phyloP scores from a whole-genome alignment of 2,797 vertebrate genomes.

The Apodemus agrarius region DNA sequence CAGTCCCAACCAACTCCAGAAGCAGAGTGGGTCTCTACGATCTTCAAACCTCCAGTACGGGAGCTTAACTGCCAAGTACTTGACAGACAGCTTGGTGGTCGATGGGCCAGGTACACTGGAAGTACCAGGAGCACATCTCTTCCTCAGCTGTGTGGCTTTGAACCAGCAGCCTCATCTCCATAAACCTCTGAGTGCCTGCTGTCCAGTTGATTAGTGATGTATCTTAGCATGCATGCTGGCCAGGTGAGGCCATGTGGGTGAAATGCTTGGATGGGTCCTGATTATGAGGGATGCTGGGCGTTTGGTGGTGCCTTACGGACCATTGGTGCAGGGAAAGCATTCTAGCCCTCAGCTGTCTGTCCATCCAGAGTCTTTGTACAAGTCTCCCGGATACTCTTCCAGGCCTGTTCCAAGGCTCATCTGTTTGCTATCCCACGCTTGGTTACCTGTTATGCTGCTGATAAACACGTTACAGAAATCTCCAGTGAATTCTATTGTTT shows the following conservation, averaged over 20 bases:
- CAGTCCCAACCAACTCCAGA: neutral
- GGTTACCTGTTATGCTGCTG: neutral
- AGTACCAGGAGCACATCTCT: neutral
- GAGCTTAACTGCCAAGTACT: neutral
- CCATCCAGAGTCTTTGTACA: neutral
- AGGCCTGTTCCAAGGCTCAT: neutral
- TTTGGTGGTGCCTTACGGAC: neutral
- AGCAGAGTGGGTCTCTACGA: neutral
- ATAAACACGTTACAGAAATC: neutral
- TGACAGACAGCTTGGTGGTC: neutral
- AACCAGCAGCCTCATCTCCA: neutral
- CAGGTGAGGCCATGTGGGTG: neutral
- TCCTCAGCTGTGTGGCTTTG: neutral
- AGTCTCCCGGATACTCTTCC: neutral
- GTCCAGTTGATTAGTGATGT: no score
- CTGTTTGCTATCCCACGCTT: neutral
- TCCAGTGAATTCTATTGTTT: neutral
- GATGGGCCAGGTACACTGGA: no score
- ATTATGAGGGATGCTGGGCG: neutral
- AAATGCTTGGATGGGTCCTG: neutral
- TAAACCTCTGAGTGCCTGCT: neutral
- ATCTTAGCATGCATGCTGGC: neutral
- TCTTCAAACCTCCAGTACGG: neutral
- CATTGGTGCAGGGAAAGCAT: neutral
- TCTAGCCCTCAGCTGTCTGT: neutral